Conservation (phyloP, 2,113 vertebrate species). For the Mustela lutreola region DNA sequence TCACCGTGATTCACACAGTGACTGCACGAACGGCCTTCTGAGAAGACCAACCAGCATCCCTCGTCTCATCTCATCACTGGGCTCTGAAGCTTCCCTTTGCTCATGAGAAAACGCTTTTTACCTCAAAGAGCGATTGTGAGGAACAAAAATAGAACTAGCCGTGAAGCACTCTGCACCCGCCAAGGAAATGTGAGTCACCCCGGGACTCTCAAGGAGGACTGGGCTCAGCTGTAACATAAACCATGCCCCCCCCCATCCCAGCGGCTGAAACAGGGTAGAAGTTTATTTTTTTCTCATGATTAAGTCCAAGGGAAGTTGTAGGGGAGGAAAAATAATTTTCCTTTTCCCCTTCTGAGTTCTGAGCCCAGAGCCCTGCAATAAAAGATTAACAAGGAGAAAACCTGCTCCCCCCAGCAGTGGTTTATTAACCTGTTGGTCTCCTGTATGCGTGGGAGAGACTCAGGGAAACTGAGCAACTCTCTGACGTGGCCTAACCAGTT, state of each 20-base stretch:
- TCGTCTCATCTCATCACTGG: neutral
- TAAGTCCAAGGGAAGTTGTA: neutral
- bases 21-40: slow-evolving; percentile 49
- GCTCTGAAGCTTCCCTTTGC: slow-evolving; percentile 47
- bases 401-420: neutral
- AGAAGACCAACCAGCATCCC: slow-evolving; percentile 43
- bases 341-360: neutral
- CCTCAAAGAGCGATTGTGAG: slow-evolving; percentile 65
- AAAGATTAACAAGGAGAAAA: neutral
- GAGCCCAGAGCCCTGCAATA: neutral
- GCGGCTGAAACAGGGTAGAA: neutral
- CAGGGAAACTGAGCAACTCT: neutral
- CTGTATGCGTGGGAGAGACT: neutral
- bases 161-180: neutral
- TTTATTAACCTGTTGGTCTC: neutral
- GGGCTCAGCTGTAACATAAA: slow-evolving; percentile 33
- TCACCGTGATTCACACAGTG: slow-evolving; percentile 14
- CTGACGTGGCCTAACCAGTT: neutral
- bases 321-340: neutral
- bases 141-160: slow-evolving; percentile 40
- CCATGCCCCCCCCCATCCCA: neutral
- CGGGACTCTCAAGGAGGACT: neutral
- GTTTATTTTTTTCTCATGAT: slow-evolving; percentile 29
- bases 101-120: slow-evolving; percentile 62
- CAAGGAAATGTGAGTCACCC: slow-evolving; percentile 63